phyloP scores from a whole-genome alignment of 2,888 invertebrate species.

The Platypus cylindrus region DNA sequence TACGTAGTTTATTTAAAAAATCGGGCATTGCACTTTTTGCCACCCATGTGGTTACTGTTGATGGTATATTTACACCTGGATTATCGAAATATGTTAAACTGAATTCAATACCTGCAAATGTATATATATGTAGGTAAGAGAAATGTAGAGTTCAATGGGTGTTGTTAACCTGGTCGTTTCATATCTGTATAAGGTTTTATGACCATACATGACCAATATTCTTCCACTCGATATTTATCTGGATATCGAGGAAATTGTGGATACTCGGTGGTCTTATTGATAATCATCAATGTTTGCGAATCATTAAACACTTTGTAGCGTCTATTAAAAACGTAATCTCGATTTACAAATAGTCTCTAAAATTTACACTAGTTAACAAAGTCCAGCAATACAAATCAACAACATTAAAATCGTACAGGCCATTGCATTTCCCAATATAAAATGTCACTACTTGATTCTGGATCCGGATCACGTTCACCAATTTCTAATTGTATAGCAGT shows the following conservation, averaged over 20 bases:
- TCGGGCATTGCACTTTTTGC: constrained; percentile 64
- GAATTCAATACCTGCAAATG: constrained; percentile 55
- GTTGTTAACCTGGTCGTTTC: constrained; percentile 41
- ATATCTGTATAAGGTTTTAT: constrained; percentile 54
- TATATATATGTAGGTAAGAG: neutral
- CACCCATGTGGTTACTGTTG: constrained; percentile 61
- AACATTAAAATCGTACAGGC: no score
- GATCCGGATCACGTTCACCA: constrained; percentile 50
- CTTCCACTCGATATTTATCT: constrained; percentile 58
- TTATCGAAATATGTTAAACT: constrained; percentile 80
- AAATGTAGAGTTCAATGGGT: neutral
- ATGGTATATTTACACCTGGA: constrained; percentile 66
- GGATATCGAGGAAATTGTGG: constrained; percentile 52
- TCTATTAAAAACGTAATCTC: constrained; percentile 76
- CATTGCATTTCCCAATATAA: constrained; percentile 84
- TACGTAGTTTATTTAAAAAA: constrained; percentile 55
- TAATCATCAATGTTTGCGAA: constrained; percentile 42
- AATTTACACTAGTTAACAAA: constrained; percentile 26
- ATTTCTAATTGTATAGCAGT: constrained; percentile 61
- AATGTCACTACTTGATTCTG: constrained; percentile 51
- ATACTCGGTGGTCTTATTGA: constrained; percentile 59
- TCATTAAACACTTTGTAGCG: constrained; percentile 48
- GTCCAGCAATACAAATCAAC: no score
- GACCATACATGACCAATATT: constrained; percentile 82
- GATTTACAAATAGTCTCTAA: constrained; percentile 68